Evolutionary conservation across 2,888 invertebrate species (phyloP).

Genomic region (Tanypteryx hageni): DNA sequence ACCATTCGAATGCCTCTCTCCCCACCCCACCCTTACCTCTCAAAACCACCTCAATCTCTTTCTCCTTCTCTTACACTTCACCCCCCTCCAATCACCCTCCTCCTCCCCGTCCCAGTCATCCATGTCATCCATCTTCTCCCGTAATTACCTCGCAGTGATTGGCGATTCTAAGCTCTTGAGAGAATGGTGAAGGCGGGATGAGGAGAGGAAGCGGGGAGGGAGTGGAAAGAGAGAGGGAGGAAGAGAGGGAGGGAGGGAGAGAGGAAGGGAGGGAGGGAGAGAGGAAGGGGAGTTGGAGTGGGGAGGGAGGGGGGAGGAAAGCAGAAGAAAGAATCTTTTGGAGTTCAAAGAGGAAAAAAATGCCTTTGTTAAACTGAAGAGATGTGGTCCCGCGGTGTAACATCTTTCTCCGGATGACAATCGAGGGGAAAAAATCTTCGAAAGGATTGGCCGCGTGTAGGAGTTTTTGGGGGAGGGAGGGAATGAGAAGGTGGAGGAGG

Average conservation of each 20-base stretch:
- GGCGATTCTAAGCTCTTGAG: slow-evolving; percentile 64
- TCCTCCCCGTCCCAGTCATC: neutral
- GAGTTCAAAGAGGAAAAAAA: neutral
- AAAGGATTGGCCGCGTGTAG: neutral
- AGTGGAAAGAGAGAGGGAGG: neutral
- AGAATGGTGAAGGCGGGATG: neutral
- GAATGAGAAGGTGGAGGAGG: neutral
- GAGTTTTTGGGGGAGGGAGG: too few species aligned
- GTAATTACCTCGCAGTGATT: slow-evolving; percentile 65
- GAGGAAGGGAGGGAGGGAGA: neutral
- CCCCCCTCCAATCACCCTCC: neutral
- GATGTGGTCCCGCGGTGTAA: neutral
- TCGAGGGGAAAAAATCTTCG: neutral
- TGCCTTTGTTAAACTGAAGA: slow-evolving; percentile 3
- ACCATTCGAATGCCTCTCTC: too few species aligned
- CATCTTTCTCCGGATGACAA: slow-evolving; percentile 6
- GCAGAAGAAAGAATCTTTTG: neutral
- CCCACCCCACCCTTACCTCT: neutral
- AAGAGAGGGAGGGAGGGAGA: neutral
- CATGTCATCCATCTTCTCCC: slow-evolving; percentile 29
- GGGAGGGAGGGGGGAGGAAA: neutral
- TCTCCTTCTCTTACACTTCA: neutral
- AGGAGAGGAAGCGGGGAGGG: neutral
- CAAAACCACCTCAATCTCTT: too few species aligned
- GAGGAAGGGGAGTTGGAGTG: neutral